A percentile compares a stretch with the other conserved stretches of the same genome.
Evolutionary conservation across 2,113 vertebrate species (phyloP).

Genomic region (Amia ocellicauda): DNA sequence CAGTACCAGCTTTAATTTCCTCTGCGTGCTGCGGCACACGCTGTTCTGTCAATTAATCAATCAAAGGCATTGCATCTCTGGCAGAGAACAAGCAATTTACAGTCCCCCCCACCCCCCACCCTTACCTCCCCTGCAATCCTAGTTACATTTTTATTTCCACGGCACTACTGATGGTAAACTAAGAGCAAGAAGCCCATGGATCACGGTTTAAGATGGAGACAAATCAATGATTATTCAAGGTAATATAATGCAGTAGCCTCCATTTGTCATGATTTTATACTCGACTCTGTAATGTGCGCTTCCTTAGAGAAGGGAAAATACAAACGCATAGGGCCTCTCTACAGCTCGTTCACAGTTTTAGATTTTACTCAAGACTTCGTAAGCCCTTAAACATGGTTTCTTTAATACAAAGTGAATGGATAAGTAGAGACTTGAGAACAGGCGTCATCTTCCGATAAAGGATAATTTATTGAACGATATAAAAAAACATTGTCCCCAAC

Average conservation of each 20-base stretch:
- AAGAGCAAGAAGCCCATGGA: not conserved
- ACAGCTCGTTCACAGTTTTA: no score
- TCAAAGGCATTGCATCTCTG: conserved; percentile 19
- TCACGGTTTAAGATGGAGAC: not conserved
- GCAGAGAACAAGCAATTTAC: conserved; percentile 27
- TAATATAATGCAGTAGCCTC: not conserved
- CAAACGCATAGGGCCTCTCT: no score
- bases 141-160: not conserved
- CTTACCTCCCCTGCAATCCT: not conserved
- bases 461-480: no score
- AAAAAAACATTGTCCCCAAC: no score
- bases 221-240: not conserved
- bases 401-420: no score
- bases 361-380: no score
- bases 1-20: conserved; percentile 26
- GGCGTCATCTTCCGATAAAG: no score
- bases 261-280: no score
- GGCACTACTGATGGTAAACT: not conserved
- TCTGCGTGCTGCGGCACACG: conserved; percentile 12
- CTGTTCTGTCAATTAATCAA: conserved; percentile 26
- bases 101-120: not conserved
- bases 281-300: no score
- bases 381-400: no score
- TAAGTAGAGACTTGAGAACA: no score
- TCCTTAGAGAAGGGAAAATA: no score